Evolutionary conservation across 1,140 invertebrate species (phyloP), one percentile per base, ranked within the genome.

Genomic region (Oedothorax gibbosus): DNA sequence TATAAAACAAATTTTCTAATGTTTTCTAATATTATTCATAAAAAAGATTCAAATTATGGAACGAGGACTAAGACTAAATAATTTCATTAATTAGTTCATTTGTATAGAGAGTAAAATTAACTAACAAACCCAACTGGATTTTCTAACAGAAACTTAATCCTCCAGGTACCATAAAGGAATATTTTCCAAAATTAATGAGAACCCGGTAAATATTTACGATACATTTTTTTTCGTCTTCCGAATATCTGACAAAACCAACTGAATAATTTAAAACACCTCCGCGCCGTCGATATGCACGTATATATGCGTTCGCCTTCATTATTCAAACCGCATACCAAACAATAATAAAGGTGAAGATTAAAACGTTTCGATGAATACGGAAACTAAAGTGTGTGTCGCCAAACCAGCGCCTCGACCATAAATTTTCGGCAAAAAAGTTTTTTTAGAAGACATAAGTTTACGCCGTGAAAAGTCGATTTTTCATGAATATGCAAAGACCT

Each of bases 301-400:
- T 35, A 35, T 35, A 35, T 35, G 35, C 35, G 35, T 66, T 66
- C 35, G 12, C n/a, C 68, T 71, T 71, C 35, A 51, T 71, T 71
- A 71, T 71, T 71, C 49, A 71, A 71, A 71, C 51, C 2, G 9
- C 50, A 71, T 71, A 51, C 68, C 12, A 71, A 71, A 71, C 35
- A 69, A 69, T 49, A 35, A 11, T 10, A 20, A 21, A 35, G 66
- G n/a, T 20, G 12, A 50, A 71, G 21, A 71, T 71, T 71, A 50
- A 71, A 49, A 51, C 11, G 68, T 71, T 11, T n/a, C 35, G 4
- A 51, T 12, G 68, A 71, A 21, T 18, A 35, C 35, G 35, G 35
- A 35, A 35, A 35, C 18, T 62, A 62, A 18, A 62, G 57, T 12
- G 57, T 12, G 18, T 18, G 57, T 12, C 18, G 57, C 18, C 57